Evolutionary conservation across 2,888 invertebrate genomes (phyloP).

Genomic region (Drosophila paracracens): DNA sequence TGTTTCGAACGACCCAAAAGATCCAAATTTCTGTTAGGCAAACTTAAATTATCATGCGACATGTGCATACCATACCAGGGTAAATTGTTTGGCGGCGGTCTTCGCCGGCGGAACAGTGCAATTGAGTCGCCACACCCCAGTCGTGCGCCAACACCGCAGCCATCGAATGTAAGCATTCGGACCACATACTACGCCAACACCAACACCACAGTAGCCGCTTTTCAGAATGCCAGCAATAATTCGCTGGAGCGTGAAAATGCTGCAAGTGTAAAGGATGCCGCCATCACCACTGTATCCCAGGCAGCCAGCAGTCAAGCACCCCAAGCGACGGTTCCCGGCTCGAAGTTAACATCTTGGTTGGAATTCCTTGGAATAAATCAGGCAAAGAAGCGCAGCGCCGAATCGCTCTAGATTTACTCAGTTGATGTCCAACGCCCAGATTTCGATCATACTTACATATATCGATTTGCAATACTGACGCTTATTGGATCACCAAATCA

Average conservation of each 20-base stretch:
- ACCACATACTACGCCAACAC: neutral
- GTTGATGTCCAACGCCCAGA: constrained; percentile 17
- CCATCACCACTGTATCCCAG: neutral
- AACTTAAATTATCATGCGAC: constrained; percentile 3
- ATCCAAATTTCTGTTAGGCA: constrained; percentile 10
- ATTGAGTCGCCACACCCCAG: constrained; percentile 39
- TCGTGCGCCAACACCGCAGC: constrained; percentile 45
- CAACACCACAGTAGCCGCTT: no score
- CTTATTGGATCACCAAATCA: constrained; percentile 6
- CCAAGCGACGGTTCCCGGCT: no score
- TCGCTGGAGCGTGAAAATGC: neutral
- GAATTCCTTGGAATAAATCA: constrained; percentile 50
- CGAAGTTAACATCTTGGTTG: constrained; percentile 48
- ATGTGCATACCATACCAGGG: constrained; percentile 64
- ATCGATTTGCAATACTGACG: constrained; percentile 23
- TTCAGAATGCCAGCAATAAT: neutral
- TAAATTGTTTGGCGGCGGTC: constrained; percentile 45
- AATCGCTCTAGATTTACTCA: constrained; percentile 32
- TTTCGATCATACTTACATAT: constrained; percentile 5
- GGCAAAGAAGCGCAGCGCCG: constrained; percentile 40
- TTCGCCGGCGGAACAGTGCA: constrained; percentile 16
- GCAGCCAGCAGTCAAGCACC: neutral
- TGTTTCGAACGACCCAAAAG: neutral
- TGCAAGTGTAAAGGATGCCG: neutral
- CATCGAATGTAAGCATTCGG: constrained; percentile 39